Percentiles rank a stretch among this genome's conserved stretches.
Conservation (phyloP, 2,797 vertebrate genomes). For the Melanotaenia parkinsoni region DNA sequence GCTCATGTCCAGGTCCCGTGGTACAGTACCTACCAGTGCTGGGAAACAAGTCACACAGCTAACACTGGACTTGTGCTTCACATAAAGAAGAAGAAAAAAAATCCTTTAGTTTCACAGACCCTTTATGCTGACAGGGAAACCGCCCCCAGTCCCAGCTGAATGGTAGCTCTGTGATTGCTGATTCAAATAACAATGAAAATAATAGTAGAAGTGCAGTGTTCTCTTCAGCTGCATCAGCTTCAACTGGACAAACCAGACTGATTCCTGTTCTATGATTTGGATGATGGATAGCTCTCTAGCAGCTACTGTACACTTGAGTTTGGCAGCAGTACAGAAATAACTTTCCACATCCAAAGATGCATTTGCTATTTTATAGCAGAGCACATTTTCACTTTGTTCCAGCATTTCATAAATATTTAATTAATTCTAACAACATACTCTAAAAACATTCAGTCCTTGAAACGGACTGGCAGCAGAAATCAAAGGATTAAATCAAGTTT, state of each 20-base stretch:
- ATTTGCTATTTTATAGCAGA: conserved; percentile 6
- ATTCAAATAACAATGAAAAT: conserved; percentile 65
- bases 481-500: neutral
- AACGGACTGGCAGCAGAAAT: too few relatives aligned
- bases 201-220: conserved; percentile 38
- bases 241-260: conserved; percentile 37
- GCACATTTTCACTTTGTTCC: neutral
- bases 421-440: neutral
- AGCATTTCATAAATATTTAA: conserved; percentile 3
- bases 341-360: conserved; percentile 19
- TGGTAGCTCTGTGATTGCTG: conserved; percentile 56
- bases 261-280: conserved; percentile 47
- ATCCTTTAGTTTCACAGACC: conserved; percentile 52
- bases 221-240: conserved; percentile 50
- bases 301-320: conserved; percentile 35
- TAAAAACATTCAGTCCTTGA: neutral
- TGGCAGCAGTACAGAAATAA: conserved; percentile 48
- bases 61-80: conserved; percentile 19
- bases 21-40: conserved; percentile 32
- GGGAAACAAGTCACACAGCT: conserved; percentile 50
- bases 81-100: conserved; percentile 22
- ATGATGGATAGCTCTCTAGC: conserved; percentile 62
- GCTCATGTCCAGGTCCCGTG: conserved; percentile 59
- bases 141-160: conserved; percentile 41
- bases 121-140: conserved; percentile 49